Percentiles rank a stretch among this genome's conserved stretches.
Conservation (phyloP, 2,888 invertebrate species). For the Graphium colonna region DNA sequence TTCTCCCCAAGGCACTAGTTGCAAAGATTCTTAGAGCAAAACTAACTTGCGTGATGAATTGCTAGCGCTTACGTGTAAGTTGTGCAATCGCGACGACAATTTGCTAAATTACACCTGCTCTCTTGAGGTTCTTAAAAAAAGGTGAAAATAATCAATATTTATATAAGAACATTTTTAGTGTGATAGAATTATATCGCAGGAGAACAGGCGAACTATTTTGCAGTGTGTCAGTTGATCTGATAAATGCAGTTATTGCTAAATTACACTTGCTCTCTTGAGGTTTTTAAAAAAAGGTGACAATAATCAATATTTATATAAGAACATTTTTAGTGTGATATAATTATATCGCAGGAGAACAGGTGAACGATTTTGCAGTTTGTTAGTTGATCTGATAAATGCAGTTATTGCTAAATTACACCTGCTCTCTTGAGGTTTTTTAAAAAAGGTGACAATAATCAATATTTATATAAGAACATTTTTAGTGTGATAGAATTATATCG, state of each 20-base stretch:
- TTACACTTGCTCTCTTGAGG: constrained; percentile 16
- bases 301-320: too few species aligned
- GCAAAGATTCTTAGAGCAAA: constrained; percentile 23
- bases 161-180: too few species aligned
- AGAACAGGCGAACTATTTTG: too few species aligned
- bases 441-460: constrained; percentile 18
- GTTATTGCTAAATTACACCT: constrained; percentile 18
- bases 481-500: too few species aligned
- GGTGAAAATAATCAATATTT: too few species aligned
- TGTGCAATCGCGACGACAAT: constrained; percentile 17
- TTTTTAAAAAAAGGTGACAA: constrained; percentile 16
- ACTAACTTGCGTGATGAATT: constrained; percentile 24
- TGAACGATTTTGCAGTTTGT: too few species aligned
- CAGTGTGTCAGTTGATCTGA: too few species aligned
- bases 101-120: constrained; percentile 16
- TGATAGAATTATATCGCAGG: too few species aligned
- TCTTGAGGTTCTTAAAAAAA: constrained; percentile 16
- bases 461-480: too few species aligned
- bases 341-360: too few species aligned
- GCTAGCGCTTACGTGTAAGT: constrained; percentile 13
- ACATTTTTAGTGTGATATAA: too few species aligned
- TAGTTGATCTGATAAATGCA: too few species aligned
- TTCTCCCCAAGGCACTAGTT: constrained; percentile 21
- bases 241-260: constrained; percentile 6
- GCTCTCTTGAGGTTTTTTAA: constrained; percentile 12